phyloP scores from a whole-genome alignment of 2,888 invertebrate genomes.

The Dermolepida albohirtum region DNA sequence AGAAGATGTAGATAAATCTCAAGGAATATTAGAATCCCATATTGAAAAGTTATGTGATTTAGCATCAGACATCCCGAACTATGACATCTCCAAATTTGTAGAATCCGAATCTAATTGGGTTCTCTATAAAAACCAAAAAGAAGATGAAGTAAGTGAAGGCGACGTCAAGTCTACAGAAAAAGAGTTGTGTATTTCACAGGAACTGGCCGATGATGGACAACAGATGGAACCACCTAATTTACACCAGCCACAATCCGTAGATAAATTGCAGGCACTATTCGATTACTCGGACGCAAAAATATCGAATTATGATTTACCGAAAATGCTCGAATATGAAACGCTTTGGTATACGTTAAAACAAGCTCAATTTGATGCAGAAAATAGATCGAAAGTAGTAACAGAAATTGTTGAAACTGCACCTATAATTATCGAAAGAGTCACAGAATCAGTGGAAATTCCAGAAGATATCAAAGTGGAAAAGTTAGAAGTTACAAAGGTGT shows the following conservation, averaged over 20 bases:
- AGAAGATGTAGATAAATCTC: neutral
- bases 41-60: constrained; percentile 21
- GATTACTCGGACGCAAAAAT: constrained; percentile 45
- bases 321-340: constrained; percentile 50
- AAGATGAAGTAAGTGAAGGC: neutral
- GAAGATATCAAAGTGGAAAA: neutral
- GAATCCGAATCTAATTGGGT: constrained; percentile 34
- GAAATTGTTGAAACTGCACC: neutral
- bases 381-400: neutral
- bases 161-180: neutral
- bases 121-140: neutral
- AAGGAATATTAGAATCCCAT: neutral
- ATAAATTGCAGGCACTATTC: neutral
- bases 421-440: neutral
- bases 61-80: constrained; percentile 25
- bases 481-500: neutral
- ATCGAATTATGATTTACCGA: constrained; percentile 48
- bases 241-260: constrained; percentile 9
- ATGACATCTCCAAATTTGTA: constrained; percentile 15
- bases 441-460: too few species aligned
- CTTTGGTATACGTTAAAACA: constrained; percentile 42
- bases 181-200: neutral
- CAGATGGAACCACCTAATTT: neutral
- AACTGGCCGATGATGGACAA: neutral
- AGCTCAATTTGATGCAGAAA: neutral